phyloP scores from a whole-genome alignment of 2,888 invertebrate species.

The Hydropsyche betteni region DNA sequence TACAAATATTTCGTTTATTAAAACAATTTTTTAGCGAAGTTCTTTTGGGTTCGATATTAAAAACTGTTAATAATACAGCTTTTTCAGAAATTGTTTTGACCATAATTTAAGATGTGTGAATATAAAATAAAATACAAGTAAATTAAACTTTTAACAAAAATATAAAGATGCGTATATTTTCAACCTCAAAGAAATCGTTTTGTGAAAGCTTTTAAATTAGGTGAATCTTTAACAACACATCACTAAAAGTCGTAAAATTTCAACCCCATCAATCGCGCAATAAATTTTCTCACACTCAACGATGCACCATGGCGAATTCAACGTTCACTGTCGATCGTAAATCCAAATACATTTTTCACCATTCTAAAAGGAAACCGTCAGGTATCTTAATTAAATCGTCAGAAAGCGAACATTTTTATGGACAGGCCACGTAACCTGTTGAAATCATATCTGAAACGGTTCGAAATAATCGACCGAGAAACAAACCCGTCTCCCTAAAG shows the following conservation, averaged over 20 bases:
- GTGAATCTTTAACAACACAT: background rate
- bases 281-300: constrained; percentile 7
- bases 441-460: constrained; percentile 36
- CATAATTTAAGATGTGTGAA: too few species aligned
- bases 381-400: constrained; percentile 42
- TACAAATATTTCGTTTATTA: too few species aligned
- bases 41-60: too few species aligned
- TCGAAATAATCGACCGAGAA: constrained; percentile 32
- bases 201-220: too few species aligned
- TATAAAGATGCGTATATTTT: too few species aligned
- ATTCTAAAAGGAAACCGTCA: constrained; percentile 34
- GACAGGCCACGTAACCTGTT: constrained; percentile 34
- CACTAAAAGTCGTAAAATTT: background rate
- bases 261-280: constrained; percentile 5
- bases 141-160: too few species aligned
- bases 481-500: background rate
- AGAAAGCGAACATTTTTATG: constrained; percentile 31
- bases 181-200: too few species aligned
- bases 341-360: constrained; percentile 14
- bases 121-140: too few species aligned
- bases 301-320: background rate
- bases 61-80: too few species aligned
- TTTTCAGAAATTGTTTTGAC: too few species aligned
- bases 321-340: constrained; percentile 20
- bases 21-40: too few species aligned